phyloP scores from a whole-genome alignment of 2,113 vertebrate genomes.

The Gymnorhina tibicen region DNA sequence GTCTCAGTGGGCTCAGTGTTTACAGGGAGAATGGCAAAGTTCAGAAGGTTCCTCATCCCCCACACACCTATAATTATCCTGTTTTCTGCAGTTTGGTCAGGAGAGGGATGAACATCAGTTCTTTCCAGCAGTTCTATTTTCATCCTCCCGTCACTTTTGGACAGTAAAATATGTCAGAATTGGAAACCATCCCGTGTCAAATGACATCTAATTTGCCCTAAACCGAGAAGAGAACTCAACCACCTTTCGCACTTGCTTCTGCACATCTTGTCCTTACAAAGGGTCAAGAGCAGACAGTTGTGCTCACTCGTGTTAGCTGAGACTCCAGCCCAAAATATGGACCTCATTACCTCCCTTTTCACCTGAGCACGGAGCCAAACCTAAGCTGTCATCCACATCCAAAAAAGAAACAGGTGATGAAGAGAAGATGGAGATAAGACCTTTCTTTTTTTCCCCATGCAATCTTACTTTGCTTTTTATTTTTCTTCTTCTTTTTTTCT shows the following conservation, averaged over 20 bases:
- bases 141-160: background rate
- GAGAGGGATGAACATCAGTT: background rate
- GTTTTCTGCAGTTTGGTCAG: conserved; percentile 31
- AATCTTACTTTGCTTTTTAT: background rate
- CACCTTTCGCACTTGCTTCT: background rate
- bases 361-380: background rate
- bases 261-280: background rate
- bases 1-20: background rate
- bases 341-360: background rate
- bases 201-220: conserved; percentile 4
- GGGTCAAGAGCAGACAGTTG: background rate
- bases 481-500: background rate
- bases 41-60: conserved; percentile 38
- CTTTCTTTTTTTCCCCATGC: background rate
- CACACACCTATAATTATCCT: conserved; percentile 52
- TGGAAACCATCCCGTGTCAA: conserved; percentile 5
- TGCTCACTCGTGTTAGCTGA: background rate
- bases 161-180: conserved; percentile 11
- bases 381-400: background rate
- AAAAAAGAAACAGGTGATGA: background rate
- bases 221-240: background rate
- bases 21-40: conserved; percentile 27
- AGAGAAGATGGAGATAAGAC: background rate
- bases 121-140: conserved; percentile 53
- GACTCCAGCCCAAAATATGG: background rate